Conservation (phyloP, 2,888 invertebrate species). For the Lithosia quadra region DNA sequence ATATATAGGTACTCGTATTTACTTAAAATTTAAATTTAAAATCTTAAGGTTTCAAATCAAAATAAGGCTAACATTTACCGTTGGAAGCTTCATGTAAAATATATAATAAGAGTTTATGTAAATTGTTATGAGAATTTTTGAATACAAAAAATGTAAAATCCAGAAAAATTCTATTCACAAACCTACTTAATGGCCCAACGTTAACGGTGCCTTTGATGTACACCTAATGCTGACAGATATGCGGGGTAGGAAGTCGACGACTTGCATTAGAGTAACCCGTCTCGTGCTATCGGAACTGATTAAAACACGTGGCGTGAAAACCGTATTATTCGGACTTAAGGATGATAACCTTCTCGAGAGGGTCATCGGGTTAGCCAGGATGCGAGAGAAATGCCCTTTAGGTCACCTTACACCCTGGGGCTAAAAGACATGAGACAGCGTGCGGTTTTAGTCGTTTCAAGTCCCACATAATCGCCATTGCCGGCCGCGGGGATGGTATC, state of each 20-base stretch:
- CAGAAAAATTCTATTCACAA: not conserved
- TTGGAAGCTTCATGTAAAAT: not conserved
- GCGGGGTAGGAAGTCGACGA: slow-evolving; percentile 60
- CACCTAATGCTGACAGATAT: slow-evolving; percentile 62
- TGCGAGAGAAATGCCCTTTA: too few species aligned
- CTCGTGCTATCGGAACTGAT: slow-evolving; percentile 43
- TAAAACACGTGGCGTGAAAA: slow-evolving; percentile 39
- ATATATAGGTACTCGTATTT: slow-evolving; percentile 11
- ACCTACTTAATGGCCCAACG: slow-evolving; percentile 50
- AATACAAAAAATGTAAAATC: not conserved
- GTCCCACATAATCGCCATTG: too few species aligned
- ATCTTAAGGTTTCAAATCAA: not conserved
- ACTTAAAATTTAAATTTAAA: slow-evolving; percentile 18
- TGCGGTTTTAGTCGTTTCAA: too few species aligned
- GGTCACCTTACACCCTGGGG: too few species aligned
- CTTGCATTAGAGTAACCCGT: slow-evolving; percentile 44
- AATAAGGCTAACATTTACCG: not conserved
- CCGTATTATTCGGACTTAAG: slow-evolving; percentile 31
- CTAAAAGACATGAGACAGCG: too few species aligned
- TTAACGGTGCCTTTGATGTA: slow-evolving; percentile 67
- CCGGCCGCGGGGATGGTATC: too few species aligned
- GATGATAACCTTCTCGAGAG: not conserved
- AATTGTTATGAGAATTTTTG: not conserved
- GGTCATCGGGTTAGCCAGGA: too few species aligned
- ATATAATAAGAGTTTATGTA: not conserved